Evolutionary conservation across 2,797 vertebrate species (phyloP).

Genomic region (Chiloscyllium punctatum): DNA sequence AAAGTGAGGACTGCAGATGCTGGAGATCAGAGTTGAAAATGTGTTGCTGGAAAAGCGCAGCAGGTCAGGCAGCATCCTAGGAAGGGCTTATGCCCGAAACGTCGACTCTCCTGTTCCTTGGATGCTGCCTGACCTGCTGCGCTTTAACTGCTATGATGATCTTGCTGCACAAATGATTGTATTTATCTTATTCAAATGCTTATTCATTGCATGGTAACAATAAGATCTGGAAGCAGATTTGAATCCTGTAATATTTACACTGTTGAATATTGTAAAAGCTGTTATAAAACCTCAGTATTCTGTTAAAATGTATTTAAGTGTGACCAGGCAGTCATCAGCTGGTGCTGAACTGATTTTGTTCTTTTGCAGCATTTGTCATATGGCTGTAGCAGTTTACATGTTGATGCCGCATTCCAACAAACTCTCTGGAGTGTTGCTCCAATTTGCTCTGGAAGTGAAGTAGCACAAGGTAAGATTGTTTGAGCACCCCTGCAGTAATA

Average conservation of each 20-base stretch:
- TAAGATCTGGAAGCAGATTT: not conserved
- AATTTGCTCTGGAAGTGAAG: slow-evolving; percentile 94
- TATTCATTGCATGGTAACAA: not conserved
- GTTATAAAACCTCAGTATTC: not conserved
- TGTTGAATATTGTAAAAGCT: not conserved
- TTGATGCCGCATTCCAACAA: slow-evolving; percentile 93
- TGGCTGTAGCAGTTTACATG: slow-evolving; percentile 75
- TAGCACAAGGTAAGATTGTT: slow-evolving; percentile 75
- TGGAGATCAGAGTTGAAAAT: too few species aligned
- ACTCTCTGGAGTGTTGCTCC: slow-evolving; percentile 92
- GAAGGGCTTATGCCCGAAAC: too few species aligned
- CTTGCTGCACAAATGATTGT: not conserved
- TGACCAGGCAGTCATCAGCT: not conserved
- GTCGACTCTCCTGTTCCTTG: too few species aligned
- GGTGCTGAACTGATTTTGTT: slow-evolving; percentile 16
- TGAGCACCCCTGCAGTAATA: not conserved
- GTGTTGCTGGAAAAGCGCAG: too few species aligned
- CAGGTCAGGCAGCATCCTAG: too few species aligned
- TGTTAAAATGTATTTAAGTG: not conserved
- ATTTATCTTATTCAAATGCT: not conserved
- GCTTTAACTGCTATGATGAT: too few species aligned
- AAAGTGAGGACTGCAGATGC: too few species aligned
- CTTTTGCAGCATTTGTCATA: slow-evolving; percentile 80
- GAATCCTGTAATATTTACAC: not conserved
- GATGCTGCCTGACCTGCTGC: too few species aligned